These are phyloP conservation scores for Bombus consobrinus DNA, from an alignment of 1,140 invertebrate species.

Conservation along the genomic window DNA sequence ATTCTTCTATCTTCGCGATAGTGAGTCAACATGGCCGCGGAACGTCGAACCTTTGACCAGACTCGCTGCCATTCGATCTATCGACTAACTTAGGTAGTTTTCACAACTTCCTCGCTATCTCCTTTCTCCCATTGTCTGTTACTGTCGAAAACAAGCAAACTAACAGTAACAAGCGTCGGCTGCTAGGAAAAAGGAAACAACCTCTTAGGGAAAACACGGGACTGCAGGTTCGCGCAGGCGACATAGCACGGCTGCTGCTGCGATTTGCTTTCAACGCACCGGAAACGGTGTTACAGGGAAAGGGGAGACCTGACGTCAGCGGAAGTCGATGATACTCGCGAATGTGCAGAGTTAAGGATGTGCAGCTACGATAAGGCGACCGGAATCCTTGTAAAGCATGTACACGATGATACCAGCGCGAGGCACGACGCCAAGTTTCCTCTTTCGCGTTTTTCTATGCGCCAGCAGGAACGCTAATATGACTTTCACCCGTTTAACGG, in stretches of 20 bases:
- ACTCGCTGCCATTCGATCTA: not conserved
- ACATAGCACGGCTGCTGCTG: no score
- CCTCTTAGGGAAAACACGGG: not conserved
- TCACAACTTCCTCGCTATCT: not conserved
- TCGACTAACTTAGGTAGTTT: not conserved
- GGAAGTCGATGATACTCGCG: conserved; percentile 60
- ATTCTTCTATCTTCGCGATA: conserved; percentile 21
- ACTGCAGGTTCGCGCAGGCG: not conserved
- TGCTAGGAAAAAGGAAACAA: not conserved
- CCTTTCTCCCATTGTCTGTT: not conserved
- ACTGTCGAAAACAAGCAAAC: not conserved
- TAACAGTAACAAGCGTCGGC: not conserved
- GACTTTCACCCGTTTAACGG: conserved; percentile 7
- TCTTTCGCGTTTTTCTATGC: conserved; percentile 17
- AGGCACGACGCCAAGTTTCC: conserved; percentile 17
- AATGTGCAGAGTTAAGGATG: conserved; percentile 55
- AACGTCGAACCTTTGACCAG: conserved; percentile 32
- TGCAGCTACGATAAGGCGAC: conserved; percentile 49
- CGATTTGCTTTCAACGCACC: conserved; percentile 32
- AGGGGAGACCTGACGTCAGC: conserved; percentile 51
- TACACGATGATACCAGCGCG: not conserved
- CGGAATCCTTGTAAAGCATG: conserved; percentile 48
- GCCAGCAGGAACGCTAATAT: not conserved
- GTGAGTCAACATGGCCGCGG: not conserved
- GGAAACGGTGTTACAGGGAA: conserved; percentile 42